Evolutionary conservation across 1,140 invertebrate genomes (phyloP), one percentile per base, ranked within the genome.

Genomic region (Alviniconcha marisindica): DNA sequence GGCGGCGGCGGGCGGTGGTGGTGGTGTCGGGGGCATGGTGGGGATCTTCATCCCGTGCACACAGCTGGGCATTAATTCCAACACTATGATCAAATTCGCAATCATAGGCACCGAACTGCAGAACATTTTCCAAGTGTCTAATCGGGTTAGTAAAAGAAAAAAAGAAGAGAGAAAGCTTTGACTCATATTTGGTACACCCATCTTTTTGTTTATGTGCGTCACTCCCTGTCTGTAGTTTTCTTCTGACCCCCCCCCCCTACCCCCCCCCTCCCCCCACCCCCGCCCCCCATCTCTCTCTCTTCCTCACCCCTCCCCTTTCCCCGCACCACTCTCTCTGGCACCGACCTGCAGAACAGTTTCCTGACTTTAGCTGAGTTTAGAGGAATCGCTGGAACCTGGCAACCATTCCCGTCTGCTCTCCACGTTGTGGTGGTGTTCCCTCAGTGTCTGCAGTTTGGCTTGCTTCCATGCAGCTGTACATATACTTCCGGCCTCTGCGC

Each of bases 41-140:
- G 88, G 86, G 40, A 87, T 87, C 66, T 85, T 88, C 83, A 89
- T 92, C 74, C 88, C 90, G 0, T 90, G 88, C 81, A 63, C 88
- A 2, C 86, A 86, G 69, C 81, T 91, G 18, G 89, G 91, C 51
- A 84, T 99, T 93, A 98, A 97, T 91, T 98, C 98, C 71, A 98
- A 98, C 92, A 98, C 98, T 2, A 96, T 98, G 95, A 99, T 99
- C 96, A 99, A 98, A 94, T 98, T 99, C 94, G 97, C 96, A 91
- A 96, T 99, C 74, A 99, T 99, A 91, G 96, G 96, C 92, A 99
- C 99, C 93, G 98, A 99, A 94, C 95, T 99, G 89, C 97, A 99
- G 94, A 99, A 99, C 95, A 98, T 99, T 90, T 97, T 98, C 95
- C 96, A 97, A 92, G 97, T 97, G 92, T 97, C 98, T 92, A 95